A percentile compares a stretch with the other conserved stretches of the same genome.
Conservation (phyloP, 2,113 vertebrate genomes). For the Nothoprocta pentlandii region DNA sequence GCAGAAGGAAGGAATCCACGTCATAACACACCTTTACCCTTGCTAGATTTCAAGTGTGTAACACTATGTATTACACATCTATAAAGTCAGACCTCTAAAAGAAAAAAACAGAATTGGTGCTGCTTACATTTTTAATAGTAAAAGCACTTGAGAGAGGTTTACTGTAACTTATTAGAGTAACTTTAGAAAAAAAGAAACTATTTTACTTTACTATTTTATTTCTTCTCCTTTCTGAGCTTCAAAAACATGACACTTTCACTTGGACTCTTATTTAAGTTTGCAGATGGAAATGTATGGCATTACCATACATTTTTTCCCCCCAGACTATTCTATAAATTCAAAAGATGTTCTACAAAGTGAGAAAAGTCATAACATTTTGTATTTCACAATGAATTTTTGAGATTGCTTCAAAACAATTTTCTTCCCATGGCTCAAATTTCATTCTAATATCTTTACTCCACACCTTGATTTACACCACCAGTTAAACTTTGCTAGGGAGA, state of each 20-base stretch:
- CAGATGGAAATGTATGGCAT: neutral
- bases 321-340: neutral
- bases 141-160: neutral
- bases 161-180: neutral
- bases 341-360: neutral
- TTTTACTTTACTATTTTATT: neutral
- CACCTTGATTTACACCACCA: neutral
- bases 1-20: slow-evolving; percentile 21
- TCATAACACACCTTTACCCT: slow-evolving; percentile 18
- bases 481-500: neutral
- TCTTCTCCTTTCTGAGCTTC: neutral
- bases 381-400: neutral
- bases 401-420: neutral
- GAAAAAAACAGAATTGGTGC: neutral
- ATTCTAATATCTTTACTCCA: neutral
- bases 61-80: neutral
- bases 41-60: neutral
- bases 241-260: neutral
- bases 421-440: neutral
- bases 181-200: neutral
- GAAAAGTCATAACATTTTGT: neutral
- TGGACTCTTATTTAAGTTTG: neutral
- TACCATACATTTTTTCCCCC: neutral
- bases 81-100: slow-evolving; percentile 8
- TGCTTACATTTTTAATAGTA: slow-evolving; percentile 9